Conservation (phyloP, 2,888 invertebrate genomes). For the Cyclophora punctaria region DNA sequence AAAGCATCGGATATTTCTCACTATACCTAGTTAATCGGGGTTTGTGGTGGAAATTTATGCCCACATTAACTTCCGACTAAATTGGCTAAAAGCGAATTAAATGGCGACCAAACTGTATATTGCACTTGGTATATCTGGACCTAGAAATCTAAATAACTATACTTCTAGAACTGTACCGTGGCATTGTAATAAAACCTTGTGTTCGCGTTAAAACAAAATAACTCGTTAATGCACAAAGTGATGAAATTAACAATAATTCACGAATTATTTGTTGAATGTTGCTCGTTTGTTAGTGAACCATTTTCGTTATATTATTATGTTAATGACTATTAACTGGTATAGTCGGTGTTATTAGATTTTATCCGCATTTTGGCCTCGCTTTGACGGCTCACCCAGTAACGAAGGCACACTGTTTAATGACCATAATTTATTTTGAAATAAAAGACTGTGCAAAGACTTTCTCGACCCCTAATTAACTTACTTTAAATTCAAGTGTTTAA, state of each 20-base stretch:
- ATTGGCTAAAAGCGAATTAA: constrained; percentile 28
- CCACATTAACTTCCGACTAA: constrained; percentile 41
- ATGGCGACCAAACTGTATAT: constrained; percentile 21
- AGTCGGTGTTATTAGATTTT: no score
- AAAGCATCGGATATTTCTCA: constrained; percentile 33
- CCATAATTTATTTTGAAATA: no score
- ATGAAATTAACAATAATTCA: constrained; percentile 10
- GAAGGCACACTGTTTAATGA: no score
- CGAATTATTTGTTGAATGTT: neutral
- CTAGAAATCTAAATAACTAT: no score
- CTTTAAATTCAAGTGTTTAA: no score
- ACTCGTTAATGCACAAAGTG: constrained; percentile 12
- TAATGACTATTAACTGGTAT: no score
- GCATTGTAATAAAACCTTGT: constrained; percentile 10
- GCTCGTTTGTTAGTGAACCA: neutral
- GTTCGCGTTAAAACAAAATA: constrained; percentile 1
- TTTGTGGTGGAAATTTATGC: constrained; percentile 42
- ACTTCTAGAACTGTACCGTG: no score
- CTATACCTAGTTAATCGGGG: constrained; percentile 42
- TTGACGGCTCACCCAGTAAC: no score
- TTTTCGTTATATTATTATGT: neutral
- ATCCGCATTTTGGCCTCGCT: no score
- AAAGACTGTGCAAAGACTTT: no score
- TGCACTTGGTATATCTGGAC: constrained; percentile 9
- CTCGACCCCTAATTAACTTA: no score